Evolutionary conservation across 2,797 vertebrate species (phyloP).

Genomic region (Sciurus vulgaris): DNA sequence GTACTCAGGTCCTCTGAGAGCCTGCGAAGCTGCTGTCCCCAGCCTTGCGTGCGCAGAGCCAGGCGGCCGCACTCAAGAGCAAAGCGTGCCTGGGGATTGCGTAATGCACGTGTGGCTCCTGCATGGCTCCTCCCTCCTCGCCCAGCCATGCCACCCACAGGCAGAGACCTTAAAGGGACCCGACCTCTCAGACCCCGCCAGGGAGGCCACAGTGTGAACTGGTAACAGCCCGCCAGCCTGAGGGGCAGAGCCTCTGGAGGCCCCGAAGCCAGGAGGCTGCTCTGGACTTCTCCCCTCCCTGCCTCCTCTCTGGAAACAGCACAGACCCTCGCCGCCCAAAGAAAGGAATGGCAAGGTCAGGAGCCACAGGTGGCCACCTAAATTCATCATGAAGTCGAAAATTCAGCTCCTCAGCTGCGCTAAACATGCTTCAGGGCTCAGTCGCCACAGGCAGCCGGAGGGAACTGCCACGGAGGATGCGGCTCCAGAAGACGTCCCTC

Average conservation of each 20-base stretch:
- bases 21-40: neutral
- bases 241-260: neutral
- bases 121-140: neutral
- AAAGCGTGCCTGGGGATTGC: neutral
- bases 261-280: neutral
- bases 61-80: neutral
- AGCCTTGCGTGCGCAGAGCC: neutral
- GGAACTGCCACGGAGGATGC: accelerated
- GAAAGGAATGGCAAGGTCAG: neutral
- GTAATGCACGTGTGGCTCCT: neutral
- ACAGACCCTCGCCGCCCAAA: neutral
- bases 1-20: neutral
- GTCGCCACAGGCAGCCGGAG: accelerated
- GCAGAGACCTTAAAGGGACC: neutral
- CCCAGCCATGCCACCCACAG: neutral
- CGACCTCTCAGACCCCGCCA: neutral
- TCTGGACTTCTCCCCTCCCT: neutral
- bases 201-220: neutral
- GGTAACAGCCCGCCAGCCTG: neutral
- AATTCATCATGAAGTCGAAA: neutral
- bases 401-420: neutral
- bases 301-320: neutral
- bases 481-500: accelerated
- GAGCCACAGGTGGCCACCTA: accelerated
- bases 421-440: neutral